A percentile compares a stretch with the other conserved stretches of the same genome.
These are phyloP conservation scores for Hylaea fasciaria DNA, from an alignment of 2,888 invertebrate species.

Conservation along the genomic window DNA sequence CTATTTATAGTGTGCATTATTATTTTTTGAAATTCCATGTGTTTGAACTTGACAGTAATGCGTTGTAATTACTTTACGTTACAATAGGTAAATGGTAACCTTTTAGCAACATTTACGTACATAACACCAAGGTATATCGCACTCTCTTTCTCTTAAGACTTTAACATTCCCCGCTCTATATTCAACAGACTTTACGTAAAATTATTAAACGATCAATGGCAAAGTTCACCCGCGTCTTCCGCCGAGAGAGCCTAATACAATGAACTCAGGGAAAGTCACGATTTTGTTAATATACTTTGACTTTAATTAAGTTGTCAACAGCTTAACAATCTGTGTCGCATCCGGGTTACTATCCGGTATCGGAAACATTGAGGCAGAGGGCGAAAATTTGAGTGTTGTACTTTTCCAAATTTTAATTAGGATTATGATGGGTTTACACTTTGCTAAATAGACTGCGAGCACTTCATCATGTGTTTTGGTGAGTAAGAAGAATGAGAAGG, in stretches of 20 bases:
- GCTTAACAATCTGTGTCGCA: slow-evolving; percentile 29
- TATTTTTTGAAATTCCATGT: no score
- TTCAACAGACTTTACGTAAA: slow-evolving; percentile 24
- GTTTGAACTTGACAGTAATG: no score
- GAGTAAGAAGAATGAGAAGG: no score
- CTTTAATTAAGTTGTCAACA: slow-evolving; percentile 40
- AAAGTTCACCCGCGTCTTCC: slow-evolving; percentile 26
- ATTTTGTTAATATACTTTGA: slow-evolving; percentile 43
- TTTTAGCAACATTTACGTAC: no score
- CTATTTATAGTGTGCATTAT: no score
- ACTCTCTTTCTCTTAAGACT: neutral
- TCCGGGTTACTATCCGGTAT: slow-evolving; percentile 22
- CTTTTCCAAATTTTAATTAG: no score
- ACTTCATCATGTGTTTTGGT: no score
- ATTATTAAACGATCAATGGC: slow-evolving; percentile 22
- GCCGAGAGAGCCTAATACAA: slow-evolving; percentile 39
- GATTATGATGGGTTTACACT: no score
- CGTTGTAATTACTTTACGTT: no score
- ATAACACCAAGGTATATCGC: no score
- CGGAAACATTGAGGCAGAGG: slow-evolving; percentile 7
- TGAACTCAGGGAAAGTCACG: slow-evolving; percentile 48
- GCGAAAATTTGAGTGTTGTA: neutral
- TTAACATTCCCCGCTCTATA: neutral
- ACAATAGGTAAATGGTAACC: no score
- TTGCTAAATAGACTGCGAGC: no score